Evolutionary conservation across 1,140 invertebrate genomes (phyloP).

Genomic region (Aleiodes sp.): DNA sequence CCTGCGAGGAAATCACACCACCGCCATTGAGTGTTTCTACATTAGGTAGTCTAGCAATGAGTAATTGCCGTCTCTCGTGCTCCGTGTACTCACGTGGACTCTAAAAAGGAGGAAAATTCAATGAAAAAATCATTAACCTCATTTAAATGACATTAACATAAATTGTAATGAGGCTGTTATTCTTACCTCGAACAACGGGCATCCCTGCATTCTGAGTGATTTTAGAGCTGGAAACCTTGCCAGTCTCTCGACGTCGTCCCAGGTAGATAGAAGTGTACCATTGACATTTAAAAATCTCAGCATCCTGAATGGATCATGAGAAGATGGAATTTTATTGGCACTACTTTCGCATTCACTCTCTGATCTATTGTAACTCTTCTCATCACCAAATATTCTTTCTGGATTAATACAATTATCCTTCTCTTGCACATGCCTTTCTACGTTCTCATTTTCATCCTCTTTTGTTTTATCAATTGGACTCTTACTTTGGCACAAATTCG

Average conservation of each 20-base stretch:
- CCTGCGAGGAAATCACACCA: conserved; percentile 81
- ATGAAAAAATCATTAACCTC: not conserved
- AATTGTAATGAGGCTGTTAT: not conserved
- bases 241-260: conserved; percentile 88
- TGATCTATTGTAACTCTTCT: conserved; percentile 57
- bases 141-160: not conserved
- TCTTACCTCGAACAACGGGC: conserved; percentile 62
- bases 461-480: conserved; percentile 3
- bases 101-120: conserved; percentile 73
- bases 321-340: conserved; percentile 53
- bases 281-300: conserved; percentile 85
- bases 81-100: conserved; percentile 81
- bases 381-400: conserved; percentile 45
- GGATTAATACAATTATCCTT: conserved; percentile 21
- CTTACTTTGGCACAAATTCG: conserved; percentile 59
- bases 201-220: conserved; percentile 81
- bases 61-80: conserved; percentile 84
- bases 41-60: conserved; percentile 88
- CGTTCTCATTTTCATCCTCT: conserved; percentile 38
- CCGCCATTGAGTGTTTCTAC: conserved; percentile 88
- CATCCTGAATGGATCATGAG: conserved; percentile 72
- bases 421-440: conserved; percentile 21
- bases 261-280: conserved; percentile 81
- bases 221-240: conserved; percentile 83
- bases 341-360: conserved; percentile 65